Conservation (phyloP, 2,797 vertebrate genomes). For the Ctenopoma kingsleyae region DNA sequence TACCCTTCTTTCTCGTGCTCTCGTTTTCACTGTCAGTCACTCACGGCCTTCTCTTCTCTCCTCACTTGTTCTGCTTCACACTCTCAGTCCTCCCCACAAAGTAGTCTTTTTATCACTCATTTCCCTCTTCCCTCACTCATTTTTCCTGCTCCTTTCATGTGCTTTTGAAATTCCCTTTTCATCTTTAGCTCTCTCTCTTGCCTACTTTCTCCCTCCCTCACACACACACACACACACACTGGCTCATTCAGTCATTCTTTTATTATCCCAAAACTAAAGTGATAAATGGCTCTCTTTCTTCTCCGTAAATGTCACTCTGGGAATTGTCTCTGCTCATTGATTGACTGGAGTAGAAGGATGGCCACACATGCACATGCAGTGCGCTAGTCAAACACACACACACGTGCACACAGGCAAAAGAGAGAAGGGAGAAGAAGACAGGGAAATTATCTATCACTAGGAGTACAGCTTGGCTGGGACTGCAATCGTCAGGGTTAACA, state of each 20-base stretch:
- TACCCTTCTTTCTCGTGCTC: conserved; percentile 64
- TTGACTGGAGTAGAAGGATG: conserved; percentile 76
- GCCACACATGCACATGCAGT: conserved; percentile 70
- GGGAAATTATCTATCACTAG: conserved; percentile 65
- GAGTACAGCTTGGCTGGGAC: conserved; percentile 54
- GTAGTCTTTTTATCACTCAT: conserved; percentile 83
- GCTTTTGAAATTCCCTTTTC: conserved; percentile 82
- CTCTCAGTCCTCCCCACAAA: conserved; percentile 77
- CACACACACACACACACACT: conserved; percentile 30
- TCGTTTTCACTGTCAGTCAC: conserved; percentile 76
- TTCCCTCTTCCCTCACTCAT: conserved; percentile 81
- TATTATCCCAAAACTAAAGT: conserved; percentile 83
- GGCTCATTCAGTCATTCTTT: conserved; percentile 81
- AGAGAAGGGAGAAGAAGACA: conserved; percentile 18
- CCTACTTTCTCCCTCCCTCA: conserved; percentile 31
- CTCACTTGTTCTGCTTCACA: conserved; percentile 82
- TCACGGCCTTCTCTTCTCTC: conserved; percentile 71
- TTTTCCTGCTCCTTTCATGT: conserved; percentile 83
- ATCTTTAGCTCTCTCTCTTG: conserved; percentile 69
- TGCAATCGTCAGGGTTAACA: conserved; percentile 62
- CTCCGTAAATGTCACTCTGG: conserved; percentile 81
- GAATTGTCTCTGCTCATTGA: conserved; percentile 82
- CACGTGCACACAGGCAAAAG: conserved; percentile 36
- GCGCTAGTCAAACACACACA: conserved; percentile 27
- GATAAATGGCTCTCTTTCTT: conserved; percentile 84